Conservation (phyloP, 1,140 invertebrate genomes). For the Sweltsa coloradensis region DNA sequence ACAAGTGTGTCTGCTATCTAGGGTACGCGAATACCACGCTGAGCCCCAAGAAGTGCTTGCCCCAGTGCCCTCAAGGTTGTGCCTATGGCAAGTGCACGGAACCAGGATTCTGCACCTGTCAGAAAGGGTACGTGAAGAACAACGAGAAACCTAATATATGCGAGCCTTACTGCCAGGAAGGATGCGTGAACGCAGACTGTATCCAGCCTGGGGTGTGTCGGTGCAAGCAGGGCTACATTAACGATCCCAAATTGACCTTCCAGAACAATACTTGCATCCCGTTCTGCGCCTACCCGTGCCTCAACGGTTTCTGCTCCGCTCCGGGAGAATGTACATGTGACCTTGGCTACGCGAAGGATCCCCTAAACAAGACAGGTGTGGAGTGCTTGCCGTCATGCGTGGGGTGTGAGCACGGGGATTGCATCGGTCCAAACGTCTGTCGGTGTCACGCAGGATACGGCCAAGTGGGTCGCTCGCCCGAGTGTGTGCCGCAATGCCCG, state of each 20-base stretch:
- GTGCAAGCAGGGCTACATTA: background rate
- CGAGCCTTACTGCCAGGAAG: background rate
- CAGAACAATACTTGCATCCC: background rate
- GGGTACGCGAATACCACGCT: background rate
- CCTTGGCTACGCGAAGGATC: background rate
- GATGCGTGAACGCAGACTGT: conserved; percentile 2
- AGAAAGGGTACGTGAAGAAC: background rate
- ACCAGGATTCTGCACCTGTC: conserved; percentile 5
- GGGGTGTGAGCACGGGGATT: no score
- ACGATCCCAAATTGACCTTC: background rate
- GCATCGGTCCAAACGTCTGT: no score
- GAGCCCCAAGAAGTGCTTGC: background rate
- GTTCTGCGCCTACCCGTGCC: background rate
- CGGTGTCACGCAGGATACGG: no score
- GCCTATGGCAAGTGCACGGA: background rate
- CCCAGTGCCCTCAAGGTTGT: background rate
- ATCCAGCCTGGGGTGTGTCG: background rate
- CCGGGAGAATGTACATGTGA: background rate
- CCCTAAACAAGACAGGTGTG: no score
- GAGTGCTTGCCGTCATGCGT: no score
- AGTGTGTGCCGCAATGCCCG: no score
- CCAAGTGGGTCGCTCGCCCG: no score
- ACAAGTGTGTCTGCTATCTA: background rate
- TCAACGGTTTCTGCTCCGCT: background rate
- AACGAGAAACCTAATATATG: no score